Conservation (phyloP, 2,797 vertebrate genomes). For the Enteromius thamalakanensis region DNA sequence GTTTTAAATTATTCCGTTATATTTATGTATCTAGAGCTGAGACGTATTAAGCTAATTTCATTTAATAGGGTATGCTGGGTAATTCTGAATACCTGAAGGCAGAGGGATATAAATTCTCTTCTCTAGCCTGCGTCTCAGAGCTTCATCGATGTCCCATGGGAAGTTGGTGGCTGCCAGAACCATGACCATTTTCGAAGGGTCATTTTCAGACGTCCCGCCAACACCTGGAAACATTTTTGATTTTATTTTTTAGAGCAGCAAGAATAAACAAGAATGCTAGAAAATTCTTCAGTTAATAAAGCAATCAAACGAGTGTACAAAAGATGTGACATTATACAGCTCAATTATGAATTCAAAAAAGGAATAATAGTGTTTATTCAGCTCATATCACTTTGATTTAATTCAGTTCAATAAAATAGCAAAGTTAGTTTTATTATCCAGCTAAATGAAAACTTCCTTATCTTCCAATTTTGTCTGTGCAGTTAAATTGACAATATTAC, state of each 20-base stretch:
- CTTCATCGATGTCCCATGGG: slow-evolving; percentile 99
- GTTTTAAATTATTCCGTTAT: not conserved
- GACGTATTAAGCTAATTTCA: not conserved
- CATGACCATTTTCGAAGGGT: slow-evolving; percentile 99
- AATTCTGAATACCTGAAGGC: slow-evolving; percentile 85
- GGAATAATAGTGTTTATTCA: not conserved
- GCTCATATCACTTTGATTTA: not conserved
- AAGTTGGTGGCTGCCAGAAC: slow-evolving; percentile 98
- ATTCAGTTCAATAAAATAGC: not conserved
- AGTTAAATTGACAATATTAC: not conserved
- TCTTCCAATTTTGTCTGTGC: not conserved
- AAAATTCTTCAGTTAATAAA: not conserved
- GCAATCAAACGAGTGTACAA: not conserved
- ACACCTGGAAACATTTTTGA: slow-evolving; percentile 80
- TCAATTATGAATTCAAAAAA: not conserved
- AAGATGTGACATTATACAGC: not conserved
- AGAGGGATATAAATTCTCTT: slow-evolving; percentile 99
- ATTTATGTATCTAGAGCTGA: not conserved
- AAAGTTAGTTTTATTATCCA: not conserved
- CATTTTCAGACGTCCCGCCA: slow-evolving; percentile 91
- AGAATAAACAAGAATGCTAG: not conserved
- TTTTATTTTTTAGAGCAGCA: not conserved
- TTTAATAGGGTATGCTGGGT: not conserved
- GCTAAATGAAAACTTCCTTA: not conserved
- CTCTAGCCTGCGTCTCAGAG: slow-evolving; percentile 91